Percentiles rank a stretch among this genome's conserved stretches.
These are phyloP conservation scores for Rhizomys pruinosus DNA, from an alignment of 2,113 vertebrate species.

Conservation along the genomic window DNA sequence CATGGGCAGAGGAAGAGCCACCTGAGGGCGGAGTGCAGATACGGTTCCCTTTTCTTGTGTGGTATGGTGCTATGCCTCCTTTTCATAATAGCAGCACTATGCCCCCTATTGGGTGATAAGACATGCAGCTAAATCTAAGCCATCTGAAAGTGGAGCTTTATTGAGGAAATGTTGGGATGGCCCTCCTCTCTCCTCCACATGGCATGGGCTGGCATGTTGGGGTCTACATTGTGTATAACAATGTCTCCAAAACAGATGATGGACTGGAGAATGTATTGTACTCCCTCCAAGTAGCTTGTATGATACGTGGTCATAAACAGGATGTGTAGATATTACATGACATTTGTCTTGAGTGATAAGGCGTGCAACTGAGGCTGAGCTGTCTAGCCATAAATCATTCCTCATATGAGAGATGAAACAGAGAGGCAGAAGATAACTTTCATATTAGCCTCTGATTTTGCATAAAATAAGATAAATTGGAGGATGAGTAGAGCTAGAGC, in stretches of 20 bases:
- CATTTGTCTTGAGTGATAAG: background rate
- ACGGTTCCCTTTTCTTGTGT: background rate
- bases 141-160: no score
- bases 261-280: background rate
- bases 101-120: background rate
- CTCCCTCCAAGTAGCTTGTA: background rate
- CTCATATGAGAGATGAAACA: background rate
- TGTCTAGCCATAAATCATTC: background rate
- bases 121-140: background rate
- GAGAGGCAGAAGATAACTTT: rapidly evolving
- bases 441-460: background rate
- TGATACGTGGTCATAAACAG: background rate
- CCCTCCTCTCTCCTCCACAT: no score
- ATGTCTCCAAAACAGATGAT: background rate
- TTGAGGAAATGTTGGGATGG: no score
- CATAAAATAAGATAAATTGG: background rate
- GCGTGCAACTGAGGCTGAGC: background rate
- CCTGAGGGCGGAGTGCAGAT: background rate
- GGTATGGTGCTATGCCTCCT: background rate
- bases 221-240: background rate
- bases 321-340: no score
- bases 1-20: background rate
- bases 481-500: background rate
- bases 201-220: no score
- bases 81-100: no score